Evolutionary conservation across 2,888 invertebrate species (phyloP), one percentile per base, ranked within the genome.

Genomic region (Melanostoma mellinum): DNA sequence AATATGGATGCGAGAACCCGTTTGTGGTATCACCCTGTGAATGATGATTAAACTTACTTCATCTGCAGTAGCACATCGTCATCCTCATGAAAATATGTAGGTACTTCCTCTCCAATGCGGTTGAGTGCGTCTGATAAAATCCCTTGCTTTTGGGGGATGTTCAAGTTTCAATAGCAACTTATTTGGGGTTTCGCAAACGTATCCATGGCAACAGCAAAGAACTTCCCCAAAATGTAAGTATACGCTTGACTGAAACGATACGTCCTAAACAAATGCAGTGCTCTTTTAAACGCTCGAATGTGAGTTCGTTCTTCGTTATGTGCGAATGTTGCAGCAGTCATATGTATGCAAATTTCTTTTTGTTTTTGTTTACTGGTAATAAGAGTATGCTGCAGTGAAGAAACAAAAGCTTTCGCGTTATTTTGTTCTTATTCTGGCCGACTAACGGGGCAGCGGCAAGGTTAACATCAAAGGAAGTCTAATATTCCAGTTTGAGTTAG

Each of bases 121-220:
- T 38, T 72, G 38, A 63, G 48, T 63, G n/a, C 48, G 73, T 38
- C 73, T 56, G 73, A 63, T 38, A 56, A 55, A 53, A 55, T 38
- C 20, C 53, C n/a, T 73, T 55, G 44, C 55, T 38, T 53, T 63
- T 53, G 46, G 46, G 63, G 36, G 44, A 38, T 56, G 32, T 36
- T 48, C 6, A 46, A 6, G 53, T 55, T 53, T 55, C 32, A 30
- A 48, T 46, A 32, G 36, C 33, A 55, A 44, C 33, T 36, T 9
- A 33, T 33, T 50, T 52, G 53, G 72, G 72, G 61, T 8, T 10
- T 6, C 9, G 8, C 10, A 8, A 20, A 6, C 35, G 44, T 68
- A 30, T 36, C 60, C 69, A 40, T 69, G 30, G 30, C 60, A 72
- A 36, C 61, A 42, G n/a, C 32, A 36, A 36, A 8, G 44, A 55